These are phyloP conservation scores for Eretmocerus hayati DNA, from an alignment of 2,888 invertebrate genomes.

Conservation along the genomic window DNA sequence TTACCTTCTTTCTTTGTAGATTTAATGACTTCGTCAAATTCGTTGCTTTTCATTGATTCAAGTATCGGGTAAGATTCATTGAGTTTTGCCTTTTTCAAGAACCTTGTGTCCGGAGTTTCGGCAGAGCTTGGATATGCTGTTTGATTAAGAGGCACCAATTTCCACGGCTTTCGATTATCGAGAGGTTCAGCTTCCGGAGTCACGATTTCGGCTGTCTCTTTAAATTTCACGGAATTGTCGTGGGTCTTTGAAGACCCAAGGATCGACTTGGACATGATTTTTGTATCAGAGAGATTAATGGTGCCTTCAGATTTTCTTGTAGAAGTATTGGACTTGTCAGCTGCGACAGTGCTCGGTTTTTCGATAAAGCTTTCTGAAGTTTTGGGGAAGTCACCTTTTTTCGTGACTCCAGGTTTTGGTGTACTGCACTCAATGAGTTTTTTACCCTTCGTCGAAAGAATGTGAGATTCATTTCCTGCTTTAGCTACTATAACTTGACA, in stretches of 20 bases:
- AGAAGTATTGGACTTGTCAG: neutral
- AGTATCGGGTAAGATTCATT: conserved; percentile 33
- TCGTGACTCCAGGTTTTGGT: conserved; percentile 9
- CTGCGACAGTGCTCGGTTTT: neutral
- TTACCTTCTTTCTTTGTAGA: neutral
- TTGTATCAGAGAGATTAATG: conserved; percentile 8
- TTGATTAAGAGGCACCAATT: conserved; percentile 11
- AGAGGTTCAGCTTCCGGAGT: neutral
- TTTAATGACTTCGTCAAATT: neutral
- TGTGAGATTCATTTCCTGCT: neutral
- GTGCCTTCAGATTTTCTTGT: conserved; percentile 13
- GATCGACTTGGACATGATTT: conserved; percentile 1
- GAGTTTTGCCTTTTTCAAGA: conserved; percentile 34
- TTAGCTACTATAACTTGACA: conserved; percentile 9
- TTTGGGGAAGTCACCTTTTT: conserved; percentile 3
- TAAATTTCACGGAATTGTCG: neutral
- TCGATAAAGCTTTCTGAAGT: neutral
- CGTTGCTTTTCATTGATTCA: conserved; percentile 16
- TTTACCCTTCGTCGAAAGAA: neutral
- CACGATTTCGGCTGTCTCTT: neutral
- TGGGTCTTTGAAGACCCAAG: neutral
- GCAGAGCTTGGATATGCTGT: neutral
- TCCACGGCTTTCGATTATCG: conserved; percentile 14
- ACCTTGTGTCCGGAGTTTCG: conserved; percentile 31
- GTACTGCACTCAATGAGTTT: conserved; percentile 18